Evolutionary conservation across 2,888 invertebrate genomes (phyloP), one percentile per base, ranked within the genome.

Genomic region (Andrena marginata): DNA sequence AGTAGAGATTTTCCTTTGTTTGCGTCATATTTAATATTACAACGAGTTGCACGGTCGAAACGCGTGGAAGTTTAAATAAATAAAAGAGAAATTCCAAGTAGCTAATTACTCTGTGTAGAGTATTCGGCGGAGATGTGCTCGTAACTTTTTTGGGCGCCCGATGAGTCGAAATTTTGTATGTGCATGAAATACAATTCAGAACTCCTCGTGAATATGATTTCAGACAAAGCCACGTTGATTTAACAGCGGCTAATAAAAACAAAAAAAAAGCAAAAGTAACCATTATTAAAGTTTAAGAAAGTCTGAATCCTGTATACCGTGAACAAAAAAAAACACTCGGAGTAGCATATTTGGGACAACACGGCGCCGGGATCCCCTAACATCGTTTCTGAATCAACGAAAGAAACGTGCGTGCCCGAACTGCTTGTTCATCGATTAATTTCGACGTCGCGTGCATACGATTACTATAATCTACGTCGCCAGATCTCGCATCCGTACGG

Each of bases 211-310:
- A 75, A 84, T 89, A 80, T 85, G 82, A 84, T 91, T 91, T 87
- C 89, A 92, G 92, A 84, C 83, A 64, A 92, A 92, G 83, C 90
- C 90, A 82, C 92, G 91, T 87, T 92, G 91, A 92, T 89, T 78
- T 78, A 71, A 74, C 70, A 51, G 67, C 70, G 64, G 70, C 51
- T 83, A 77, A 65, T 59, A 83, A 83, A 64, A 71, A 74, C 54
- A 70, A 77, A 64, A 73, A 83, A 82, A 59, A 68, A 71, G 54
- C 42, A 65, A 77, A 63, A 77, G 84, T 72, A 65, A 71, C 77
- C 67, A 72, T 73, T 69, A 65, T 54, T 73, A 62, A 82, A 20
- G 51, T 76, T 82, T 82, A 75, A 82, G 77, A 82, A 82, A 69
- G 82, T 77, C 83, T 72, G 77, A 77, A 51, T 63, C 80, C 73